phyloP scores from a whole-genome alignment of 2,113 vertebrate genomes.

The Gobius niger region DNA sequence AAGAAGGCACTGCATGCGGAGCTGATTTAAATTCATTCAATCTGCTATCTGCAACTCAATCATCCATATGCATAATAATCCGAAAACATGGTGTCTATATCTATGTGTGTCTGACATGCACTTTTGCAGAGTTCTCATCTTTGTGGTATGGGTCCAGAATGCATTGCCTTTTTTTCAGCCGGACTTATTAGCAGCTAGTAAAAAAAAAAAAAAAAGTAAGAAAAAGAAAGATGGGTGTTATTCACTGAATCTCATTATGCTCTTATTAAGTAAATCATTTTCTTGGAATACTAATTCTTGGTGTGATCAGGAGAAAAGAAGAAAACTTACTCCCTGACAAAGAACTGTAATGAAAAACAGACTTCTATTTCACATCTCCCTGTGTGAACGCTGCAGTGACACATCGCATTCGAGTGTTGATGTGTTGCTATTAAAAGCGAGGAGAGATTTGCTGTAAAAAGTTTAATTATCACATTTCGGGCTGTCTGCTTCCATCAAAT shows the following conservation, averaged over 20 bases:
- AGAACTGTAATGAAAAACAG: neutral
- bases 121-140: no score
- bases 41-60: no score
- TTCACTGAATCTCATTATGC: neutral
- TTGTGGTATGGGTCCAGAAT: no score
- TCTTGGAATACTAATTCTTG: neutral
- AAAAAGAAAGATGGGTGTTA: neutral
- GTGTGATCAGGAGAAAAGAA: neutral
- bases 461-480: slow-evolving; percentile 7
- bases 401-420: slow-evolving; percentile 5
- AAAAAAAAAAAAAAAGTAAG: neutral
- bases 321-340: neutral
- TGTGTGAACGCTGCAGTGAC: slow-evolving; percentile 13
- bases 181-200: neutral
- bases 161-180: no score
- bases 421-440: slow-evolving; percentile 1
- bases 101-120: no score
- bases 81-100: no score
- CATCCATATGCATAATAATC: no score
- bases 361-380: slow-evolving; percentile 14
- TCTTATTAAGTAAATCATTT: neutral
- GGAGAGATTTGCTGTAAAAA: slow-evolving; percentile 10
- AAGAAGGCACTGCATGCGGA: neutral
- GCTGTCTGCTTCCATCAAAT: neutral
- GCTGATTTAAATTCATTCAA: no score